Conservation (phyloP, 2,888 invertebrate species). For the Epirrhoe alternata region DNA sequence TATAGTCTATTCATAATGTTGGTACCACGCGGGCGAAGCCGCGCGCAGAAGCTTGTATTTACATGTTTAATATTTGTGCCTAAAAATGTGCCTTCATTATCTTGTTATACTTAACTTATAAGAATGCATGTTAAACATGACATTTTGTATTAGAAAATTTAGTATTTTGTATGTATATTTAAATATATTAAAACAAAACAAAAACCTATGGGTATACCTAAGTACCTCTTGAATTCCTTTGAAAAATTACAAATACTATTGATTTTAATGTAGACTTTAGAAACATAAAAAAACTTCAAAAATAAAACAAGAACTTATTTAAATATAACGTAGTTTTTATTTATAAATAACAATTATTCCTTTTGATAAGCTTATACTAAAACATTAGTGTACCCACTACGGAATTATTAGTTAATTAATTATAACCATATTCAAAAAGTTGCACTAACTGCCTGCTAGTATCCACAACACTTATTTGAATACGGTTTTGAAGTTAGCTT, state of each 20-base stretch:
- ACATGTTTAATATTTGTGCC: slow-evolving; percentile 47
- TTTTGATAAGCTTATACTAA: slow-evolving; percentile 25
- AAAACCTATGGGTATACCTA: too few relatives aligned
- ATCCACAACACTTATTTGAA: slow-evolving; percentile 8
- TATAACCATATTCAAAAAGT: slow-evolving; percentile 11
- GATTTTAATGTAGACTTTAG: background rate
- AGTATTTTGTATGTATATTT: slow-evolving; percentile 11
- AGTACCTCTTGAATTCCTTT: too few relatives aligned
- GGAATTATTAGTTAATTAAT: slow-evolving; percentile 28
- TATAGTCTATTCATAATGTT: too few relatives aligned
- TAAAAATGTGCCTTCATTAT: slow-evolving; percentile 49
- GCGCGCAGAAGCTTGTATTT: too few relatives aligned
- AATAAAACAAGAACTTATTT: slow-evolving; percentile 20
- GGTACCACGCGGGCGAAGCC: too few relatives aligned
- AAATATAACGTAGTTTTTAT: slow-evolving; percentile 17
- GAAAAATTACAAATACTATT: too few relatives aligned
- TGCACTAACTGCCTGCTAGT: background rate
- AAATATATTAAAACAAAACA: background rate
- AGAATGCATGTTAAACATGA: slow-evolving; percentile 58
- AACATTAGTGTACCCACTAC: slow-evolving; percentile 43
- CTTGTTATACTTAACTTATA: slow-evolving; percentile 12
- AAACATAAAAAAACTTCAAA: too few relatives aligned
- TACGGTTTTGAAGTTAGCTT: slow-evolving; percentile 18
- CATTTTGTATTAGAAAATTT: slow-evolving; percentile 29
- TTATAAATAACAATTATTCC: slow-evolving; percentile 21